Conservation (phyloP, 2,113 vertebrate genomes). For the Ia io region DNA sequence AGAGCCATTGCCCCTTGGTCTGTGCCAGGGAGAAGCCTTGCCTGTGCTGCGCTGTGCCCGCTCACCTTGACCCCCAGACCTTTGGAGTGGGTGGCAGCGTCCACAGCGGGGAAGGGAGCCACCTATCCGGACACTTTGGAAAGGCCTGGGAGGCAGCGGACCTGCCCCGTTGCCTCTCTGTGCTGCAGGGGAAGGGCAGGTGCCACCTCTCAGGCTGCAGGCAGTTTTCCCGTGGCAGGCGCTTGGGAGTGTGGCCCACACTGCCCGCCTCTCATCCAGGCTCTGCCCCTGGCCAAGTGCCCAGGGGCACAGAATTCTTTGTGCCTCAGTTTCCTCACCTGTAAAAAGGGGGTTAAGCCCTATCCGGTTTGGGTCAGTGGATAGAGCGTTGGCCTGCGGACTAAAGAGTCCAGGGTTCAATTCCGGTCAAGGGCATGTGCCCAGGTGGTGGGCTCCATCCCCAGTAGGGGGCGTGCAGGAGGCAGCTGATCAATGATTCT, state of each 20-base stretch:
- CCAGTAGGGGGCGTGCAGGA: too few species aligned
- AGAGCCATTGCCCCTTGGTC: background rate
- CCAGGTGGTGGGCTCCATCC: too few species aligned
- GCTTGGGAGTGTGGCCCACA: background rate
- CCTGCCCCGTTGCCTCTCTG: background rate
- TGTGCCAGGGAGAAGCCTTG: background rate
- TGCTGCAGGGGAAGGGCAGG: background rate
- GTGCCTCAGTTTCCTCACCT: background rate
- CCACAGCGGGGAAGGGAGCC: background rate
- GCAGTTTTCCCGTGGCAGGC: background rate
- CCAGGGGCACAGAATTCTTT: background rate
- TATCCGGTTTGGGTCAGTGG: too few species aligned
- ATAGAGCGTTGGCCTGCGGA: too few species aligned
- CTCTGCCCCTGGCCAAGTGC: background rate
- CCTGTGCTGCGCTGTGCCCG: background rate
- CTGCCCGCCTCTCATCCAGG: background rate
- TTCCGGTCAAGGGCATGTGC: too few species aligned
- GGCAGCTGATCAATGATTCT: too few species aligned
- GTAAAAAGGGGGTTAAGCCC: background rate
- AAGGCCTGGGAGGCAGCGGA: background rate
- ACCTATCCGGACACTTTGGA: background rate
- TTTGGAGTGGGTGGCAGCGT: background rate
- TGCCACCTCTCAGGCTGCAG: fast-evolving
- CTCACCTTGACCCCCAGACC: fast-evolving
- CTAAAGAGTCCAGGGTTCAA: too few species aligned